A percentile compares a stretch with the other conserved stretches of the same genome.
Conservation (phyloP, 1,140 invertebrate genomes). For the honey bee (Apis mellifera) region DNA sequence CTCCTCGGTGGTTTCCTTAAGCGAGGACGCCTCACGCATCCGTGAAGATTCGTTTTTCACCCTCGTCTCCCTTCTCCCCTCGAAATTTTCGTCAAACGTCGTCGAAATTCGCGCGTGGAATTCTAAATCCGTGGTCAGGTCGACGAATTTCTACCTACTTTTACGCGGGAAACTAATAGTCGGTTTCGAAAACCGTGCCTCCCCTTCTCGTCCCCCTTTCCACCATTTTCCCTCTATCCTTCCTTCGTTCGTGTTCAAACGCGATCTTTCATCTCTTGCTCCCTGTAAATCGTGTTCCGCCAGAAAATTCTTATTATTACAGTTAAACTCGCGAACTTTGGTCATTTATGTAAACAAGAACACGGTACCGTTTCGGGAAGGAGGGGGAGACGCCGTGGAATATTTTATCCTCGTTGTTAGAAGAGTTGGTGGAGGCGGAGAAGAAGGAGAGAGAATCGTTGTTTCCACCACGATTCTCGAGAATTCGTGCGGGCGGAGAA, state of each 20-base stretch:
- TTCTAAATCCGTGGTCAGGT: constrained; percentile 11
- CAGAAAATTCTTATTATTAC: background rate
- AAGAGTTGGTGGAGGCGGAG: too few species aligned
- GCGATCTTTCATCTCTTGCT: background rate
- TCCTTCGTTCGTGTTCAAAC: background rate
- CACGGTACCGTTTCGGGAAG: too few species aligned
- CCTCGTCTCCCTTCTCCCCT: background rate
- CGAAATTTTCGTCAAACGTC: constrained; percentile 27
- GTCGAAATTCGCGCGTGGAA: constrained; percentile 33
- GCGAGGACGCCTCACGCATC: background rate
- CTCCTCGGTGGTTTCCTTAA: background rate
- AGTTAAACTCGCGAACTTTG: constrained; percentile 32
- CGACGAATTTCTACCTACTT: constrained; percentile 26
- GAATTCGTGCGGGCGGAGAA: too few species aligned
- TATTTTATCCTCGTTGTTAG: too few species aligned
- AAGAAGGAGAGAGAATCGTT: too few species aligned
- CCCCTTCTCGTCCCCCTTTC: constrained; percentile 3
- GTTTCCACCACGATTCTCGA: too few species aligned
- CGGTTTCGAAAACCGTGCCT: background rate
- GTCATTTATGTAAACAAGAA: constrained; percentile 18
- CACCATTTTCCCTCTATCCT: background rate
- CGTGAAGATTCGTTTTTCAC: background rate
- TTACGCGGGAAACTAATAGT: constrained; percentile 45
- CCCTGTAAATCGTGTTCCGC: constrained; percentile 7
- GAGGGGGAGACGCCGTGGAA: too few species aligned